These are phyloP conservation scores for Abrostola triplasia DNA, from an alignment of 2,888 invertebrate genomes.

Conservation along the genomic window DNA sequence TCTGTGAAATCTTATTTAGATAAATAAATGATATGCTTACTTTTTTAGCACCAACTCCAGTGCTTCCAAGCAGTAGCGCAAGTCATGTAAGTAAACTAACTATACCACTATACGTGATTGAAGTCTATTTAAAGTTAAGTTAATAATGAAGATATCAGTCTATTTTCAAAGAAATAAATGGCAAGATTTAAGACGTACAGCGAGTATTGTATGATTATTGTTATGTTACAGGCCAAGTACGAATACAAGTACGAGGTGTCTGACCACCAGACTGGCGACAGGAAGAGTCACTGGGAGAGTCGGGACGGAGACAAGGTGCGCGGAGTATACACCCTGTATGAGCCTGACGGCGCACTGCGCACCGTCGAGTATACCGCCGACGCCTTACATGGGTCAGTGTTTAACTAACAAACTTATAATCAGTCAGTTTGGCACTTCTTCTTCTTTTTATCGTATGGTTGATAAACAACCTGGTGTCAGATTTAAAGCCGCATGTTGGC, in stretches of 20 bases:
- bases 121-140: too few relatives aligned
- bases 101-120: background rate
- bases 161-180: too few relatives aligned
- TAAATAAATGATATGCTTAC: background rate
- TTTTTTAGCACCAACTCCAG: constrained; percentile 37
- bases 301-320: constrained; percentile 85
- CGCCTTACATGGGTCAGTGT: constrained; percentile 77
- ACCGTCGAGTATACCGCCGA: constrained; percentile 86
- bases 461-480: too few relatives aligned
- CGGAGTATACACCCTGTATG: constrained; percentile 82
- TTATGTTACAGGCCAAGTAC: constrained; percentile 77
- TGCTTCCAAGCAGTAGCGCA: constrained; percentile 24
- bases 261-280: constrained; percentile 86
- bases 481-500: too few relatives aligned
- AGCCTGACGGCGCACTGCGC: constrained; percentile 84
- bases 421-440: too few relatives aligned
- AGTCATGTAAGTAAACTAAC: constrained; percentile 36
- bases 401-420: background rate
- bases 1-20: background rate
- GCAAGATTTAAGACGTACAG: too few relatives aligned
- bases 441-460: too few relatives aligned
- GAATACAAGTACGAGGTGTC: constrained; percentile 87
- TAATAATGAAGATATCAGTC: too few relatives aligned
- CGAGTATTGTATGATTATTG: background rate
- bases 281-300: constrained; percentile 85